Conservation (phyloP, 2,797 vertebrate species). For the Ibycter americanus region DNA sequence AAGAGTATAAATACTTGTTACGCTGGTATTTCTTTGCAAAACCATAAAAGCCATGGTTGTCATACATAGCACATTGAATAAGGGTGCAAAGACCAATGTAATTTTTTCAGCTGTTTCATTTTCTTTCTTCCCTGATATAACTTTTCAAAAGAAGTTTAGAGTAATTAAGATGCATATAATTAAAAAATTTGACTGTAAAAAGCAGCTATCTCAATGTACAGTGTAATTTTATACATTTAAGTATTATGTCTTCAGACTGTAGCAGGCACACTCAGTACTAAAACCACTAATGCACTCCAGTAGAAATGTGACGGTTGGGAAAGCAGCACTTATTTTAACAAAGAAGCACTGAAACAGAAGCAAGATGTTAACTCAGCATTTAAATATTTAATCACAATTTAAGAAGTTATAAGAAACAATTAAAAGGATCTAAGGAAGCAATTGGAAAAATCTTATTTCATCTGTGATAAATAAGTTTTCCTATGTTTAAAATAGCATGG, state of each 20-base stretch:
- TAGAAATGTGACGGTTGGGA: fast-evolving
- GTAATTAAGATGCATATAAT: neutral
- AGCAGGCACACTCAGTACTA: neutral
- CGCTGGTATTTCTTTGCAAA: neutral
- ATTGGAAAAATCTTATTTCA: neutral
- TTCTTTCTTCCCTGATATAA: neutral
- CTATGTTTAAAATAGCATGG: neutral
- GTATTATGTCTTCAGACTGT: neutral
- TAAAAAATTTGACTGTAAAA: neutral
- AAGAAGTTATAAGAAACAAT: neutral
- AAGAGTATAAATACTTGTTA: neutral
- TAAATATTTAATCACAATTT: neutral
- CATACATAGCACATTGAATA: neutral
- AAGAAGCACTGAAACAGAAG: neutral
- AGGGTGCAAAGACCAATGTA: neutral
- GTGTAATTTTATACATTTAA: neutral
- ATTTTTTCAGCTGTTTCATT: neutral
- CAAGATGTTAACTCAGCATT: neutral
- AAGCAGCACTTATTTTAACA: neutral
- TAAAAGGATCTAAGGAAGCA: neutral
- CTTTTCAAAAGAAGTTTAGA: neutral
- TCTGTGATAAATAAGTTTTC: neutral
- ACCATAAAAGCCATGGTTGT: neutral
- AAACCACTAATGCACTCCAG: neutral
- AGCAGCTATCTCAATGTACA: neutral